phyloP scores from a whole-genome alignment of 92 coral and sea anemone species.

The Palythoa caribaeorum region DNA sequence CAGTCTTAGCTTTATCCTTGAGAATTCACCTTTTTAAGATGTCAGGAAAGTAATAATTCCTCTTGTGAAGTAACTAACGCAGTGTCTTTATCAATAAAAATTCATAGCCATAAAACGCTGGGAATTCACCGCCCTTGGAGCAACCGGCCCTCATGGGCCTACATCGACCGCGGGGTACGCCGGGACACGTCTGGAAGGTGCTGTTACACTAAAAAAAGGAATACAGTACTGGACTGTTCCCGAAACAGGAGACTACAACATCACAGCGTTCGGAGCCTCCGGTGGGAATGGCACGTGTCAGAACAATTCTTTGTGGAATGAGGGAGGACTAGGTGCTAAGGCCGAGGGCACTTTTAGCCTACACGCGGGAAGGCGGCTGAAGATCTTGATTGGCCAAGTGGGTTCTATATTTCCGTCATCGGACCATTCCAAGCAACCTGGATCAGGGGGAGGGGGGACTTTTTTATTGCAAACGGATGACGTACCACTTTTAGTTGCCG shows the following conservation, averaged over 20 bases:
- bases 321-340: slow-evolving; percentile 64
- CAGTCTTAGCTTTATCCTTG: no score
- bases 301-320: slow-evolving; percentile 21
- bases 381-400: slow-evolving; percentile 61
- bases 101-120: not conserved
- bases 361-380: slow-evolving; percentile 15
- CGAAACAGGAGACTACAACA: slow-evolving; percentile 51
- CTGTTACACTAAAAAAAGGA: slow-evolving; percentile 41
- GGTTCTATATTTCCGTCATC: slow-evolving; percentile 16
- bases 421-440: slow-evolving; percentile 18
- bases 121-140: slow-evolving; percentile 50
- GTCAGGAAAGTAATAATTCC: not conserved
- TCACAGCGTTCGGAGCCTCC: slow-evolving; percentile 57
- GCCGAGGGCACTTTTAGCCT: slow-evolving; percentile 52
- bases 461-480: slow-evolving; percentile 51
- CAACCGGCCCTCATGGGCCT: slow-evolving; percentile 53
- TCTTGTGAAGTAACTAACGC: not conserved
- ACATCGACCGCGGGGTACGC: slow-evolving; percentile 39
- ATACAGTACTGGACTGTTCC: slow-evolving; percentile 67
- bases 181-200: slow-evolving; percentile 57
- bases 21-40: no score
- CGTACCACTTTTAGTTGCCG: slow-evolving; percentile 51
- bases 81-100: not conserved
- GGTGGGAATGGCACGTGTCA: slow-evolving; percentile 62
- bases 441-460: slow-evolving; percentile 69